These are phyloP conservation scores for Glyptemys insculpta DNA, from an alignment of 2,797 vertebrate species.

Conservation along the genomic window DNA sequence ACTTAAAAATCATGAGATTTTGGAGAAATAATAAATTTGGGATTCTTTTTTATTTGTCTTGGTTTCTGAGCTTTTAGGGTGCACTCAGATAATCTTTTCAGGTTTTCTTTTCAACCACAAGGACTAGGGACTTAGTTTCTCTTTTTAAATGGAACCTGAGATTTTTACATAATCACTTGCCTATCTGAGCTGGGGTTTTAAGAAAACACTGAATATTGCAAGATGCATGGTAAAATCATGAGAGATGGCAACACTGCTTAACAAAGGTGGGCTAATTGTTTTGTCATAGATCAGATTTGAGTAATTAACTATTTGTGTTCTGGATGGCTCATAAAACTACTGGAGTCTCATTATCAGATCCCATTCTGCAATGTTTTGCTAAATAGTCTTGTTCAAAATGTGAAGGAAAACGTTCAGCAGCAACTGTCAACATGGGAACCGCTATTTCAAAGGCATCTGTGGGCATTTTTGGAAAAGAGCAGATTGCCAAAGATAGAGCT, in stretches of 20 bases:
- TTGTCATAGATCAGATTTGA: not conserved
- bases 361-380: not conserved
- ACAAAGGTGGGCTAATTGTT: not conserved
- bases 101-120: not conserved
- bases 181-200: not conserved
- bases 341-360: not conserved
- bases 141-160: not conserved
- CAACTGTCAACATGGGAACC: not conserved
- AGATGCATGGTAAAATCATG: not conserved
- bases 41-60: not conserved
- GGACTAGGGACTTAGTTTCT: not conserved
- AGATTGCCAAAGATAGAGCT: not conserved
- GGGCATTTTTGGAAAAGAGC: not conserved
- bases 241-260: not conserved
- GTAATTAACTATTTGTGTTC: not conserved
- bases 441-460: conserved; percentile 32
- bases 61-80: not conserved
- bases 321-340: conserved; percentile 1
- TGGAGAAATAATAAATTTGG: not conserved
- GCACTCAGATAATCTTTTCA: not conserved
- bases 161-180: not conserved
- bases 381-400: not conserved
- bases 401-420: conserved; percentile 12
- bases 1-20: not conserved
- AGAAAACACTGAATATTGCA: not conserved